Evolutionary conservation across 2,888 invertebrate genomes (phyloP).

Genomic region (Zygothrica quintamaculata): DNA sequence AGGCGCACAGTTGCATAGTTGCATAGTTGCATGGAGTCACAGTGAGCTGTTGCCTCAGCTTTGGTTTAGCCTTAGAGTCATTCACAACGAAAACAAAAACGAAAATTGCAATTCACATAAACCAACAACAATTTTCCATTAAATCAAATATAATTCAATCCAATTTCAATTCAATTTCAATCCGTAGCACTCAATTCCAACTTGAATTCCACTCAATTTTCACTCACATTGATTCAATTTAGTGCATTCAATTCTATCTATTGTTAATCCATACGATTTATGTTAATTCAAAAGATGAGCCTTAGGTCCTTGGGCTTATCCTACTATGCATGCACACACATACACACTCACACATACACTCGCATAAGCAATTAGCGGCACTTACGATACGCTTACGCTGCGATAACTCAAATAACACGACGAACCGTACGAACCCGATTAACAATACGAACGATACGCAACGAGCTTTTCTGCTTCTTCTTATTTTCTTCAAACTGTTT

Average conservation of each 20-base stretch:
- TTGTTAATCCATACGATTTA: conserved; percentile 38
- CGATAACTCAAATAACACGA: conserved; percentile 15
- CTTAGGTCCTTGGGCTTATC: conserved; percentile 47
- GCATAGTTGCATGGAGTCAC: too few species aligned
- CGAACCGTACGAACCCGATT: conserved; percentile 17
- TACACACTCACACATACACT: conserved; percentile 34
- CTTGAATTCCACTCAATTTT: conserved; percentile 5
- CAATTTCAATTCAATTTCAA: conserved; percentile 46
- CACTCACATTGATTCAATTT: conserved; percentile 36
- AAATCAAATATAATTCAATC: conserved; percentile 35
- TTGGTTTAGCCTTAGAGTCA: too few species aligned
- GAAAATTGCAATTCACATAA: conserved; percentile 51
- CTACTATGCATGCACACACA: conserved; percentile 44
- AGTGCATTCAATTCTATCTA: too few species aligned
- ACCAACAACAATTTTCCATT: conserved; percentile 12
- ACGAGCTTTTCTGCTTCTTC: conserved; percentile 28
- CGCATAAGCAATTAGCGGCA: conserved; percentile 36
- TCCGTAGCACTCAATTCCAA: conserved; percentile 29
- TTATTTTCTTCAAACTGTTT: not conserved
- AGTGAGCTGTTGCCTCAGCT: too few species aligned
- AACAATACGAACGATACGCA: conserved; percentile 20
- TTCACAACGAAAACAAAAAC: conserved; percentile 16
- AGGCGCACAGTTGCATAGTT: conserved; percentile 57
- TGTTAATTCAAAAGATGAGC: conserved; percentile 18
- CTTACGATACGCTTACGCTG: conserved; percentile 40